Conservation (phyloP, 2,113 vertebrate genomes). For the Prinia subflava region DNA sequence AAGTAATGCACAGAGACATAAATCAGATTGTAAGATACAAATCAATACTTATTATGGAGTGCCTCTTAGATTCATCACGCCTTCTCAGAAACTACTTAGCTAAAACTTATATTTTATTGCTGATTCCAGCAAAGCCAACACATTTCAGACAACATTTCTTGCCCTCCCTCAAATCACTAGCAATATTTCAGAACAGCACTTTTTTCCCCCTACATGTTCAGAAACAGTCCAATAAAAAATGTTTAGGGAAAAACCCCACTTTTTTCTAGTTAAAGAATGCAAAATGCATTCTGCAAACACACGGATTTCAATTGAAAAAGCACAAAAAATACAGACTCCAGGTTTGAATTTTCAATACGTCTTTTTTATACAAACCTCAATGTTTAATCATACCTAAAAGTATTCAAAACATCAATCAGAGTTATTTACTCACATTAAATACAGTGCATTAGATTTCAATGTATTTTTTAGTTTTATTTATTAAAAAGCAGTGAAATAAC, state of each 20-base stretch:
- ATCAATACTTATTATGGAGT: slow-evolving; percentile 56
- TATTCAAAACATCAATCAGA: background rate
- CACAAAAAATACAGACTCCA: background rate
- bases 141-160: background rate
- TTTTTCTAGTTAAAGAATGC: background rate
- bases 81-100: slow-evolving; percentile 52
- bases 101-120: slow-evolving; percentile 40
- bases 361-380: background rate
- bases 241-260: background rate
- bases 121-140: slow-evolving; percentile 35
- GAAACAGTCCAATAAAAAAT: background rate
- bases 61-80: slow-evolving; percentile 22
- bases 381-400: background rate
- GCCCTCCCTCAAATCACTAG: background rate
- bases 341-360: background rate
- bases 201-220: background rate
- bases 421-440: background rate
- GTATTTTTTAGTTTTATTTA: background rate
- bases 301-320: background rate
- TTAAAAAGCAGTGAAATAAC: background rate
- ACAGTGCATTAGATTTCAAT: background rate
- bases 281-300: background rate
- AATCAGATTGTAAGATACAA: slow-evolving; percentile 46
- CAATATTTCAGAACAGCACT: background rate
- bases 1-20: slow-evolving; percentile 39